phyloP scores from a whole-genome alignment of 2,113 vertebrate genomes.

The chimpanzee (Pan troglodytes) region NHGRI_mPanTro3-v2.1_pri NC_086015.1:176874001-176874500 shows the following conservation, averaged over 20 bases:
- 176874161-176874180: conserved; percentile 23
- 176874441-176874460: background rate
- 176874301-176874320: background rate
- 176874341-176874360: conserved; percentile 13
- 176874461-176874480: background rate
- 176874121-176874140: background rate
- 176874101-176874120: background rate
- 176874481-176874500: background rate
- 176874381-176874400: conserved; percentile 9
- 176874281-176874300: background rate
- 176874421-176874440: background rate
- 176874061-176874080: conserved; percentile 12
- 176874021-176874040: background rate
- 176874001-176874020: background rate
- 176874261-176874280: background rate
- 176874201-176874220: conserved; percentile 24
- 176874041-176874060: background rate
- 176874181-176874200: background rate
- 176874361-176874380: conserved; percentile 6
- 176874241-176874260: conserved; percentile 20
- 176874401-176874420: background rate
- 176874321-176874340: conserved; percentile 12
- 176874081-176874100: background rate
- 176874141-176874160: background rate
- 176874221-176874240: background rate